phyloP scores from a whole-genome alignment of 2,113 vertebrate species.

The Nothocercus julius region DNA sequence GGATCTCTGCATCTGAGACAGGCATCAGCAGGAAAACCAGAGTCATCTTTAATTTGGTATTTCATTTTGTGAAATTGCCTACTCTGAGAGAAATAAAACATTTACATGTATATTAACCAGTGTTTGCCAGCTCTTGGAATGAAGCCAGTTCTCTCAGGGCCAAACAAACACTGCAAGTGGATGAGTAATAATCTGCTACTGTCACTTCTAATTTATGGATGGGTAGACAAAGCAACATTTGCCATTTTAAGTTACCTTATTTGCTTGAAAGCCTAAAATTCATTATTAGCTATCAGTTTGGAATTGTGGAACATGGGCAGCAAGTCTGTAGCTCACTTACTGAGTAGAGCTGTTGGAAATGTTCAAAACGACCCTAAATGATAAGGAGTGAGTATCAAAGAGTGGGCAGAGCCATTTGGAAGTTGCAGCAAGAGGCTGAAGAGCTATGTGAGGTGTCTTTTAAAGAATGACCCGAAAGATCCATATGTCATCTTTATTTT shows the following conservation, averaged over 20 bases:
- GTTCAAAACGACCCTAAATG: background rate
- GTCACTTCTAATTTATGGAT: constrained; percentile 32
- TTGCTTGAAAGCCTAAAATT: constrained; percentile 9
- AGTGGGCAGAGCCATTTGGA: background rate
- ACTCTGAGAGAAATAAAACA: constrained; percentile 58
- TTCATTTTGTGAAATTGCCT: constrained; percentile 66
- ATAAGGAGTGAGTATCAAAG: background rate
- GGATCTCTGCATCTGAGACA: background rate
- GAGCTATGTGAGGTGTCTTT: background rate
- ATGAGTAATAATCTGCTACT: constrained; percentile 51
- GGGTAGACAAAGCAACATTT: constrained; percentile 34
- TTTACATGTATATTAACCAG: constrained; percentile 70
- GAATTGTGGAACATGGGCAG: background rate
- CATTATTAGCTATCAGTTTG: background rate
- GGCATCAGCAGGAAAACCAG: constrained; percentile 38
- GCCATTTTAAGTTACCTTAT: constrained; percentile 37
- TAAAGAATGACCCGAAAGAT: background rate
- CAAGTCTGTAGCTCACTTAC: background rate
- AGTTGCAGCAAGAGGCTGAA: background rate
- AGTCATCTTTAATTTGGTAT: constrained; percentile 8
- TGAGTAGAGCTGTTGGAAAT: background rate
- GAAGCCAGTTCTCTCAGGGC: constrained; percentile 45
- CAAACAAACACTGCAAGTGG: constrained; percentile 30
- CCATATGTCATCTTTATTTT: background rate
- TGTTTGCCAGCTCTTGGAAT: constrained; percentile 59